These are phyloP conservation scores for Hippocampus abdominalis DNA, from an alignment of 2,113 vertebrate species.

Conservation along the genomic window DNA sequence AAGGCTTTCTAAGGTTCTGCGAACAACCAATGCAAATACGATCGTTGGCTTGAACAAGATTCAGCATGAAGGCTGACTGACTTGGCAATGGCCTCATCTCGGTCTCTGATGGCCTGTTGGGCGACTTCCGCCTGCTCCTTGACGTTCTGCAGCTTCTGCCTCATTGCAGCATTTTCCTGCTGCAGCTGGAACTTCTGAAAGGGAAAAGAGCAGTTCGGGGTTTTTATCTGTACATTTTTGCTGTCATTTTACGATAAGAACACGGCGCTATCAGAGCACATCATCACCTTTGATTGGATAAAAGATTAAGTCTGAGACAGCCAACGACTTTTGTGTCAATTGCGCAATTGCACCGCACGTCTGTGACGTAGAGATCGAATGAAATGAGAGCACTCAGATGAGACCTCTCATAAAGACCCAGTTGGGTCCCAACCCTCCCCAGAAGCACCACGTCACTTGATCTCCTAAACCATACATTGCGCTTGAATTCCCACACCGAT, in stretches of 20 bases:
- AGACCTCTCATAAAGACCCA: conserved; percentile 9
- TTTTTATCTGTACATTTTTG: background rate
- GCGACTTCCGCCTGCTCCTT: conserved; percentile 44
- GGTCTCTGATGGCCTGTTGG: conserved; percentile 74
- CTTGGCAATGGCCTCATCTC: conserved; percentile 83
- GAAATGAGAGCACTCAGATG: conserved; percentile 7
- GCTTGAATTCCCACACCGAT: conserved; percentile 67
- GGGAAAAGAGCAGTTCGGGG: background rate
- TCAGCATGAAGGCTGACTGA: conserved; percentile 40
- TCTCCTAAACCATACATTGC: conserved; percentile 58
- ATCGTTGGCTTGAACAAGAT: background rate
- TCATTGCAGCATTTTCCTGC: conserved; percentile 58
- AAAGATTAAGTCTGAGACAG: background rate
- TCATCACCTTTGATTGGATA: background rate
- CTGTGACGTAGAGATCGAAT: background rate
- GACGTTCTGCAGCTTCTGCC: conserved; percentile 32
- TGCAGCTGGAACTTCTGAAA: conserved; percentile 51
- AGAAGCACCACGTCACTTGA: conserved; percentile 61
- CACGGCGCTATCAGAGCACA: background rate
- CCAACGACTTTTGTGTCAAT: background rate
- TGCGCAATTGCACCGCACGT: background rate
- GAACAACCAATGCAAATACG: background rate
- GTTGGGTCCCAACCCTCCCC: conserved; percentile 17
- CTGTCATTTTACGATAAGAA: background rate
- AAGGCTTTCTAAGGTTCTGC: background rate